These are phyloP conservation scores for Mylabris sibirica DNA, from an alignment of 2,888 invertebrate species.

Conservation along the genomic window DNA sequence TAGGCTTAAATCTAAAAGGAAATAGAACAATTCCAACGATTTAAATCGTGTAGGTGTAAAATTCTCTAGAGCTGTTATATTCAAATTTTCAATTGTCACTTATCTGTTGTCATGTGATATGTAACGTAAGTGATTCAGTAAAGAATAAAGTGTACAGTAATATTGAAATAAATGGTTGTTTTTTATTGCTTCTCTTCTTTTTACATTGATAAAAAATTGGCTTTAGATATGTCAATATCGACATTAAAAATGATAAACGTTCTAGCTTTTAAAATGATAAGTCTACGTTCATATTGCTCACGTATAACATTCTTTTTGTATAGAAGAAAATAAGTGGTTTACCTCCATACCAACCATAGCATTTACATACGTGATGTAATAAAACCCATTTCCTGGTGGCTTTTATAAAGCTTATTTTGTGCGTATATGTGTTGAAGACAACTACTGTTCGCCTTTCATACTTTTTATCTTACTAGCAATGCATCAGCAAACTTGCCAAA, in stretches of 20 bases:
- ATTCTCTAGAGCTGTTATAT: background rate
- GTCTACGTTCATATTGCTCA: slow-evolving; percentile 32
- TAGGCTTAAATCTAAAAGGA: background rate
- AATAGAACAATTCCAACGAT: background rate
- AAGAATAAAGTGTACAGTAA: slow-evolving; percentile 12
- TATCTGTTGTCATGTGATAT: background rate
- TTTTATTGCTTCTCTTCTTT: slow-evolving; percentile 15
- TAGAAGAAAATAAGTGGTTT: slow-evolving; percentile 33
- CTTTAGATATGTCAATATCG: slow-evolving; percentile 24
- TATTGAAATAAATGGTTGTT: slow-evolving; percentile 32
- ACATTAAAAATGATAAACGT: slow-evolving; percentile 34
- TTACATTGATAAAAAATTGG: background rate
- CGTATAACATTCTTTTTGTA: slow-evolving; percentile 31
- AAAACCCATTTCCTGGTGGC: slow-evolving; percentile 33
- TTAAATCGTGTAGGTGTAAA: background rate
- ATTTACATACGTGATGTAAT: slow-evolving; percentile 40
- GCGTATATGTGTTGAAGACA: background rate
- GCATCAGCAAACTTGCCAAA: slow-evolving; percentile 36
- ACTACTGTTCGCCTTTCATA: background rate
- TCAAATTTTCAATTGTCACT: background rate
- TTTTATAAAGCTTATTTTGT: slow-evolving; percentile 34
- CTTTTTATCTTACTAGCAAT: slow-evolving; percentile 20
- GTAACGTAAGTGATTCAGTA: background rate
- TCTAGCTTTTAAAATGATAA: slow-evolving; percentile 33
- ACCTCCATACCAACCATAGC: slow-evolving; percentile 33